These are phyloP conservation scores for Zaprionus lachaisei DNA, from an alignment of 1,140 invertebrate species.

Conservation along the genomic window DNA sequence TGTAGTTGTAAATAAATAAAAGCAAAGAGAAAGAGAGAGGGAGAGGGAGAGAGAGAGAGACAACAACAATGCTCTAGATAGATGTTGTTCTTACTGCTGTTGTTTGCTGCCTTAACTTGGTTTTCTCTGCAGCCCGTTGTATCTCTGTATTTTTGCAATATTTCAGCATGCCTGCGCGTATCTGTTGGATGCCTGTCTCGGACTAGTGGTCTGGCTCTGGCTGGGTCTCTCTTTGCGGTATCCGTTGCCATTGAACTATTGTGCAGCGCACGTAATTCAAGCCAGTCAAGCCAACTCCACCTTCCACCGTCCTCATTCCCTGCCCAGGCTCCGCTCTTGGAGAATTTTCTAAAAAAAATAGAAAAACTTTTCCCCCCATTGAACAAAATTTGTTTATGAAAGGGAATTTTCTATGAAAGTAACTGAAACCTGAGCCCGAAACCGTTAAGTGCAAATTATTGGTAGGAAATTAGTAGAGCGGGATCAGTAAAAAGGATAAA, in stretches of 20 bases:
- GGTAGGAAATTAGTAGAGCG: constrained; percentile 72
- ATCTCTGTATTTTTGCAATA: constrained; percentile 46
- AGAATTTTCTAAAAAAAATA: constrained; percentile 2
- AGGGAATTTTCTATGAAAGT: constrained; percentile 72
- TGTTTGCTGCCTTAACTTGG: constrained; percentile 22
- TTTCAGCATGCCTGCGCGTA: constrained; percentile 46
- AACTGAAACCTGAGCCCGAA: constrained; percentile 52
- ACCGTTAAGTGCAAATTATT: constrained; percentile 77
- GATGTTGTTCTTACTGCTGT: constrained; percentile 16
- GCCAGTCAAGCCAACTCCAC: constrained; percentile 4
- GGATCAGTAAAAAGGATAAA: constrained; percentile 13
- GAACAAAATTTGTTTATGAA: constrained; percentile 58
- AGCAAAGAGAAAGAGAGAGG: neutral
- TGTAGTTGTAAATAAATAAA: constrained; percentile 40
- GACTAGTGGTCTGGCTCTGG: neutral
- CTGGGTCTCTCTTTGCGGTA: constrained; percentile 33
- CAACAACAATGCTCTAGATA: constrained; percentile 20
- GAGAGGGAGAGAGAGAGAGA: neutral
- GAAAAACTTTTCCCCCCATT: constrained; percentile 10
- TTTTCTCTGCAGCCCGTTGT: constrained; percentile 23
- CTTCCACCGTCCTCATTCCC: neutral
- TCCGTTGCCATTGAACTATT: constrained; percentile 52
- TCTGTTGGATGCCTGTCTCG: constrained; percentile 35
- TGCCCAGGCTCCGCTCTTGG: constrained; percentile 1
- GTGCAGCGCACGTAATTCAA: constrained; percentile 52